Percentiles rank a stretch among this genome's conserved stretches.
Conservation (phyloP, 2,888 invertebrate species). For the Lepidocyrtinus sp. region DNA sequence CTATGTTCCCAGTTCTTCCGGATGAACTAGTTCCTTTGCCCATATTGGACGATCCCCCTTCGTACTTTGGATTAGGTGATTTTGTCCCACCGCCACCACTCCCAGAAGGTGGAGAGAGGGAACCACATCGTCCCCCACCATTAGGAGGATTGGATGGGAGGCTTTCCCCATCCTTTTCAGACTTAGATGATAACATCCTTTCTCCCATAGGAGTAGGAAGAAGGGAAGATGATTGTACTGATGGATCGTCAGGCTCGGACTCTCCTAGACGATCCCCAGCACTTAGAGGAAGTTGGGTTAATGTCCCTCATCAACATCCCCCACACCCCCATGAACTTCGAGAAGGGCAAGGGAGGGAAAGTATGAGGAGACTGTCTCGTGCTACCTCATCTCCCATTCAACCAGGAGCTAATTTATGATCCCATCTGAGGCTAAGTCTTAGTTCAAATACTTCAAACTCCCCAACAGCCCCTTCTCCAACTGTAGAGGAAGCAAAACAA, state of each 20-base stretch:
- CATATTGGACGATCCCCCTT: conserved; percentile 62
- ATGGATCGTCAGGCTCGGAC: conserved; percentile 61
- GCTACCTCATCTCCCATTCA: conserved; percentile 66
- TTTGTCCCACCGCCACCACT: conserved; percentile 66
- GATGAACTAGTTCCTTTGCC: conserved; percentile 65
- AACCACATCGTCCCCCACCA: conserved; percentile 65
- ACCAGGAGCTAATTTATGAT: conserved; percentile 64
- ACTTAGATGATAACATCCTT: conserved; percentile 55
- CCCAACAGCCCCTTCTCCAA: too few relatives aligned
- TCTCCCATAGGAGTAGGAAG: conserved; percentile 58
- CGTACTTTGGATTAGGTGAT: conserved; percentile 66
- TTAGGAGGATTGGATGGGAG: conserved; percentile 57
- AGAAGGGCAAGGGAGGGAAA: conserved; percentile 32
- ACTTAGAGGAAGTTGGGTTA: conserved; percentile 48
- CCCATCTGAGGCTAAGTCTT: neutral
- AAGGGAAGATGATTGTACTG: conserved; percentile 40
- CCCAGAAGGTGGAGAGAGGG: conserved; percentile 64
- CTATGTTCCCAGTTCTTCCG: conserved; percentile 59
- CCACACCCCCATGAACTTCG: conserved; percentile 12
- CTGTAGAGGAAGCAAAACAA: too few relatives aligned
- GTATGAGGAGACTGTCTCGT: conserved; percentile 45
- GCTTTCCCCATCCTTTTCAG: conserved; percentile 64
- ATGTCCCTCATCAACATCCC: conserved; percentile 37
- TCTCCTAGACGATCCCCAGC: conserved; percentile 58
- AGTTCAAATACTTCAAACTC: too few relatives aligned